phyloP scores from a whole-genome alignment of 1,140 invertebrate genomes.

The Zaprionus tsacasi region DNA sequence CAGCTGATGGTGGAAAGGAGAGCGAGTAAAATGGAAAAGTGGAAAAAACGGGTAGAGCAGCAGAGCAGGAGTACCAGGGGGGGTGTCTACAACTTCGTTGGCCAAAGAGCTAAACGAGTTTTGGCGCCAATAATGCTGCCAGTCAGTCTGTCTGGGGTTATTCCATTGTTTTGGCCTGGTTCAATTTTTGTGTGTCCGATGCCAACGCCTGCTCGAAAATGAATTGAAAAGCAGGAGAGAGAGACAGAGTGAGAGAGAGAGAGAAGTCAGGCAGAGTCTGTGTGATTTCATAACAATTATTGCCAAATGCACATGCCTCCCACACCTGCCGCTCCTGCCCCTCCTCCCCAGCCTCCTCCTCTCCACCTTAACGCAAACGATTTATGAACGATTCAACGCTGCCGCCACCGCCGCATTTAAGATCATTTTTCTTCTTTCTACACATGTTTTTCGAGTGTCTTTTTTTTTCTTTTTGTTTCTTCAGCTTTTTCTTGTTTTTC shows the following conservation, averaged over 20 bases:
- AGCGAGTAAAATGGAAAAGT: conserved; percentile 10
- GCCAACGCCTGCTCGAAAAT: conserved; percentile 58
- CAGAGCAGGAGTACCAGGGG: conserved; percentile 9
- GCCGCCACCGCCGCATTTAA: conserved; percentile 30
- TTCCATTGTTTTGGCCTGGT: conserved; percentile 64
- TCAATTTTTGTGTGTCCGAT: conserved; percentile 48
- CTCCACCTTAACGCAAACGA: conserved; percentile 27
- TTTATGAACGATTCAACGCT: conserved; percentile 38
- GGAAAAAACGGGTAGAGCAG: neutral
- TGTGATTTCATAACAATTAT: conserved; percentile 76
- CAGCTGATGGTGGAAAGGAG: conserved; percentile 5
- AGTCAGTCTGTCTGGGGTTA: conserved; percentile 63
- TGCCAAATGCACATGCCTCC: conserved; percentile 59
- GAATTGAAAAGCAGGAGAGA: conserved; percentile 54
- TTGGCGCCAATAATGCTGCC: conserved; percentile 54
- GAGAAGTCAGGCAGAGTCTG: neutral
- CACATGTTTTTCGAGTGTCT: conserved; percentile 24
- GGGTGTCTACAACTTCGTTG: conserved; percentile 44
- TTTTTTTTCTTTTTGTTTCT: neutral
- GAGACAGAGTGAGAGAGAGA: neutral
- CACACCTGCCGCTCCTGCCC: neutral
- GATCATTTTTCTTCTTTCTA: conserved; percentile 40
- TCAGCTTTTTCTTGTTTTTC: conserved; percentile 22
- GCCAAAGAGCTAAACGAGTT: conserved; percentile 60
- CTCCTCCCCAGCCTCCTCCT: neutral